Conservation (phyloP, 2,888 invertebrate species). For the Drosophila limbata region DNA sequence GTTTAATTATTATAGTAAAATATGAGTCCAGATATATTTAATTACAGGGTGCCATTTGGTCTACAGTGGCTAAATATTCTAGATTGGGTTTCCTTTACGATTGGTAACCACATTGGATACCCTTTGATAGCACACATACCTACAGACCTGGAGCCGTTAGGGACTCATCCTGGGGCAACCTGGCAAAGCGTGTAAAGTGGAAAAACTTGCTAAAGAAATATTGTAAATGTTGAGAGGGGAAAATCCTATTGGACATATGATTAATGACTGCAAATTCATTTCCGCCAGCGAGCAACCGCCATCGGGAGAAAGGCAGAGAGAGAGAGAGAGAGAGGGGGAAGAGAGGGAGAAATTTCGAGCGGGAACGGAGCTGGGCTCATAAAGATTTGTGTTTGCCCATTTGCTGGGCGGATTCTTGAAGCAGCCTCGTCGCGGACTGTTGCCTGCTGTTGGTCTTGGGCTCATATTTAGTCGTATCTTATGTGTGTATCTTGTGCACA, state of each 20-base stretch:
- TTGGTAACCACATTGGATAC: constrained; percentile 13
- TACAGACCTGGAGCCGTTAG: constrained; percentile 19
- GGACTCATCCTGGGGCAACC: constrained; percentile 6
- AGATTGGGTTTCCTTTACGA: constrained; percentile 2
- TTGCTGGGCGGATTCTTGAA: constrained; percentile 36
- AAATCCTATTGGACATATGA: constrained; percentile 78
- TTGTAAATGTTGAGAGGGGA: constrained; percentile 16
- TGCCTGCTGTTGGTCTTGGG: constrained; percentile 20
- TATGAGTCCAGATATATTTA: too few relatives aligned
- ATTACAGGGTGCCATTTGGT: background rate
- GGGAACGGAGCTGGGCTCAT: constrained; percentile 27
- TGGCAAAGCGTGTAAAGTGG: background rate
- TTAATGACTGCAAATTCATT: constrained; percentile 80
- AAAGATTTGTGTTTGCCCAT: constrained; percentile 59
- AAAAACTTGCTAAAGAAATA: constrained; percentile 12
- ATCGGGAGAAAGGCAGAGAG: background rate
- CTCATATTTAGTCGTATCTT: constrained; percentile 42
- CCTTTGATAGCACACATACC: constrained; percentile 33
- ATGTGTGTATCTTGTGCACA: constrained; percentile 65
- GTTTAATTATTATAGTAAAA: background rate
- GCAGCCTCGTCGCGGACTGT: constrained; percentile 15
- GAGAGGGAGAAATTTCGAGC: background rate
- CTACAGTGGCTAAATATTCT: background rate
- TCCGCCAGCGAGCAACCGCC: constrained; percentile 57
- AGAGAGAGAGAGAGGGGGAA: background rate